phyloP scores from a whole-genome alignment of 2,797 vertebrate species.

The Acipenser ruthenus region DNA sequence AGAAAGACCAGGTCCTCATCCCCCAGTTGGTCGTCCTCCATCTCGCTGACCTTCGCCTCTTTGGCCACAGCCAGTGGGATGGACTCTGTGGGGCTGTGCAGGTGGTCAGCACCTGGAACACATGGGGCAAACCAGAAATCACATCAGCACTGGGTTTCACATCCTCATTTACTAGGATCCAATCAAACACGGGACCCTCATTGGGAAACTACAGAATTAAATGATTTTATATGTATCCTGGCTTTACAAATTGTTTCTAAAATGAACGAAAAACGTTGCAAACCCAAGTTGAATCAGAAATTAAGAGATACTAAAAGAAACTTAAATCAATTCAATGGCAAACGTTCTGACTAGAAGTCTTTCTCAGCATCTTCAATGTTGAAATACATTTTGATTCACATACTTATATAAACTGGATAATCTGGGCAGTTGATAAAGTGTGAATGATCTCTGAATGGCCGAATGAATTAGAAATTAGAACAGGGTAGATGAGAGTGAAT shows the following conservation, averaged over 20 bases:
- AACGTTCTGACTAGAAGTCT: too few species aligned
- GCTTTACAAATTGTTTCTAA: too few species aligned
- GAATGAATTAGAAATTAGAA: not conserved
- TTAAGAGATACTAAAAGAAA: too few species aligned
- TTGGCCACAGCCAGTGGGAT: conserved; percentile 83
- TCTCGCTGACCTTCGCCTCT: conserved; percentile 88
- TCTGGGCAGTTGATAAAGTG: too few species aligned
- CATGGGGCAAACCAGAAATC: not conserved
- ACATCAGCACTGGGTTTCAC: not conserved
- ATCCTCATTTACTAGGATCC: not conserved
- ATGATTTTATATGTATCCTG: too few species aligned
- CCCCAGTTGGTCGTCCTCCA: conserved; percentile 84
- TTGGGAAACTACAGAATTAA: too few species aligned
- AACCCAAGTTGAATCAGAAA: too few species aligned
- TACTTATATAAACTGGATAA: too few species aligned
- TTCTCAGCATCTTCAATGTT: too few species aligned
- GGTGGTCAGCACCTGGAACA: conserved; percentile 65
- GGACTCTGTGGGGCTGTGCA: conserved; percentile 63
- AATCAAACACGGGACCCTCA: not conserved
- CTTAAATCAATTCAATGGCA: too few species aligned
- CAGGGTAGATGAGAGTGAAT: not conserved
- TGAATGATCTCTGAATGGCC: not conserved
- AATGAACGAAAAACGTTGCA: too few species aligned
- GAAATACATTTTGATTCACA: too few species aligned
- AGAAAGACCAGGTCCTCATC: conserved; percentile 79